Evolutionary conservation across 2,113 vertebrate genomes (phyloP).

Genomic region (Callochromis pleurospilus): DNA sequence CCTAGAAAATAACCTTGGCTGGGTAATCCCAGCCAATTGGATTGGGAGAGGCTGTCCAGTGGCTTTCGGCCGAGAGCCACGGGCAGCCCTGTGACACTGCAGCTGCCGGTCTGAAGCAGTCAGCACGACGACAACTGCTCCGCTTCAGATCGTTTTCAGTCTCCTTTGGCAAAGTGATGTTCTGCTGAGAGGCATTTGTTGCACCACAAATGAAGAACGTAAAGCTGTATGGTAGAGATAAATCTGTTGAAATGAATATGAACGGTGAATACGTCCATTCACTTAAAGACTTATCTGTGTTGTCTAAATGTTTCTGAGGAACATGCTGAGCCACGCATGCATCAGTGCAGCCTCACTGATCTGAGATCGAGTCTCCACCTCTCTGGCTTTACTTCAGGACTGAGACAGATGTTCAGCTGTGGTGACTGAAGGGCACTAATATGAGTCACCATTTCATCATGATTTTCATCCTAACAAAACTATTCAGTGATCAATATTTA

Average conservation of each 20-base stretch:
- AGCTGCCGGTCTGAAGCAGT: background rate
- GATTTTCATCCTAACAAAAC: background rate
- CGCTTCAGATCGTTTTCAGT: background rate
- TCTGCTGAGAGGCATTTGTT: background rate
- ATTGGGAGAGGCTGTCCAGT: constrained; percentile 25
- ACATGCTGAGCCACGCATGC: background rate
- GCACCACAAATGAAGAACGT: rapidly evolving
- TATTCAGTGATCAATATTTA: background rate
- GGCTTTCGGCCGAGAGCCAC: background rate
- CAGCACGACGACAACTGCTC: background rate
- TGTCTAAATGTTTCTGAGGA: background rate
- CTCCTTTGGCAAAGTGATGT: background rate
- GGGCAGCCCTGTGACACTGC: background rate
- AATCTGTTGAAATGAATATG: background rate
- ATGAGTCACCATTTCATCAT: background rate
- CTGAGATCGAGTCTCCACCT: background rate
- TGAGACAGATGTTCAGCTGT: background rate
- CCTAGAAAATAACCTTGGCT: constrained; percentile 37
- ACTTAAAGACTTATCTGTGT: background rate
- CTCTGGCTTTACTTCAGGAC: background rate
- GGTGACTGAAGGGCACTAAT: background rate
- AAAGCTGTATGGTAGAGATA: rapidly evolving
- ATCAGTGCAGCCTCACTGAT: background rate
- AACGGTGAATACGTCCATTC: background rate
- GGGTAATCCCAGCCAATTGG: constrained; percentile 57